Evolutionary conservation across 2,888 invertebrate species (phyloP).

Genomic region (Tortrix viridana): DNA sequence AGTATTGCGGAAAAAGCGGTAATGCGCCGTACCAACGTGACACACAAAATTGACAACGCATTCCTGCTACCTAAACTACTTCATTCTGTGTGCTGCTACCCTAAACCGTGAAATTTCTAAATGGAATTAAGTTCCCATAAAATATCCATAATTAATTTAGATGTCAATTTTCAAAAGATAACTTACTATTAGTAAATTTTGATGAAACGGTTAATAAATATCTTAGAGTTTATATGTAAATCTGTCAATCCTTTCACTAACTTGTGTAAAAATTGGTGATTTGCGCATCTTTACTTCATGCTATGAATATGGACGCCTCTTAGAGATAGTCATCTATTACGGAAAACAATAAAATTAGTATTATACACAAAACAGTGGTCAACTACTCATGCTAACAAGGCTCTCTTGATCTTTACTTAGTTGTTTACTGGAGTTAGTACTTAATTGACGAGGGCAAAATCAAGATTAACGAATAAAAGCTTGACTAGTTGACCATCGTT

Average conservation of each 20-base stretch:
- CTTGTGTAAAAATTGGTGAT: conserved; percentile 77
- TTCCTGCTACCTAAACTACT: neutral
- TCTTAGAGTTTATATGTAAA: conserved; percentile 61
- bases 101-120: conserved; percentile 64
- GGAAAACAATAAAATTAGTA: conserved; percentile 79
- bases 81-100: conserved; percentile 43
- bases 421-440: conserved; percentile 27
- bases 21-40: conserved; percentile 38
- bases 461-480: conserved; percentile 37
- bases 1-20: conserved; percentile 46
- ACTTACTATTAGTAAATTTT: conserved; percentile 62
- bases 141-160: conserved; percentile 67
- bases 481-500: conserved; percentile 77
- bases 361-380: conserved; percentile 77
- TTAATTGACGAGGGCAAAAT: conserved; percentile 31
- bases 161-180: conserved; percentile 63
- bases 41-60: neutral
- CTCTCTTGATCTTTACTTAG: conserved; percentile 26
- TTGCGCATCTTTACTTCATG: conserved; percentile 78
- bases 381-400: conserved; percentile 61
- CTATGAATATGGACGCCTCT: conserved; percentile 81
- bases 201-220: conserved; percentile 67
- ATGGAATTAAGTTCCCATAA: conserved; percentile 83
- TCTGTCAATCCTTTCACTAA: conserved; percentile 68
- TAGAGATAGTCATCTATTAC: conserved; percentile 80